A percentile compares a stretch with the other conserved stretches of the same genome.
These are phyloP conservation scores for Nomada goodeniana DNA, from an alignment of 2,888 invertebrate genomes.

Conservation along the genomic window DNA sequence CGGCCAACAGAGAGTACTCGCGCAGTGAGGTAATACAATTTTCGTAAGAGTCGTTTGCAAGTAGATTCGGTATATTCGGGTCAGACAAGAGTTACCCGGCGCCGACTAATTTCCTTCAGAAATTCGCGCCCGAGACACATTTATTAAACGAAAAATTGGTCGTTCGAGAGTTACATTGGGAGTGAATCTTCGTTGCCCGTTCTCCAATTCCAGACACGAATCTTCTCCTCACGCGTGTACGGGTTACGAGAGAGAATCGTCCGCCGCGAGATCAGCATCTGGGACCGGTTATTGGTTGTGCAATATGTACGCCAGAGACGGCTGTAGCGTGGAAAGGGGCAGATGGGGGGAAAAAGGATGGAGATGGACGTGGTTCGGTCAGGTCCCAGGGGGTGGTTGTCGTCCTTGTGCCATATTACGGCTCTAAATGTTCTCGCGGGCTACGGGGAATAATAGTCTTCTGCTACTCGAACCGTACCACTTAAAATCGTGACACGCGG, in stretches of 20 bases:
- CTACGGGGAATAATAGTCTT: conserved; percentile 11
- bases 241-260: conserved; percentile 18
- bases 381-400: conserved; percentile 63
- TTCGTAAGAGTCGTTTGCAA: neutral
- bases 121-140: too few species aligned
- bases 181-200: neutral
- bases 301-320: conserved; percentile 46
- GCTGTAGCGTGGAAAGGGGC: conserved; percentile 4
- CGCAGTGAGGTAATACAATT: neutral
- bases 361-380: conserved; percentile 36
- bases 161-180: too few species aligned
- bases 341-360: conserved; percentile 14
- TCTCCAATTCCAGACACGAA: conserved; percentile 20
- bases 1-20: neutral
- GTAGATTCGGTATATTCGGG: neutral
- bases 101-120: too few species aligned
- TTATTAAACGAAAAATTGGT: too few species aligned
- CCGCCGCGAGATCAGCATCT: conserved; percentile 42
- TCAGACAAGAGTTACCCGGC: neutral
- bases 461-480: neutral
- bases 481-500: neutral
- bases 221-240: conserved; percentile 10
- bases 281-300: conserved; percentile 64
- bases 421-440: conserved; percentile 31
- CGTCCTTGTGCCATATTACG: conserved; percentile 57